A percentile compares a stretch with the other conserved stretches of the same genome.
Conservation (phyloP, 2,888 invertebrate species). For the Heliconius erato region DNA sequence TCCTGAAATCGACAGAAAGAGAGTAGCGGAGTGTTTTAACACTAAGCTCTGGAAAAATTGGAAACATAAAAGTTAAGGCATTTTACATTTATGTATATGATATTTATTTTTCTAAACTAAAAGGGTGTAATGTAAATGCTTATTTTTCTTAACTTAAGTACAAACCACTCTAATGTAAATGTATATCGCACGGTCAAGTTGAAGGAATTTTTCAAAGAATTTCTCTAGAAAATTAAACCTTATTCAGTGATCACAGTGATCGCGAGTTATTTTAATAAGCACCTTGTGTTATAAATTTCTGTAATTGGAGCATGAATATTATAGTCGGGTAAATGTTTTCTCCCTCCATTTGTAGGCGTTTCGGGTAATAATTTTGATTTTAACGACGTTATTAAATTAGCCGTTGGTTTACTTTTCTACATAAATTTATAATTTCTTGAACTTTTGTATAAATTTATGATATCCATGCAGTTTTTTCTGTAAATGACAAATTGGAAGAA, state of each 20-base stretch:
- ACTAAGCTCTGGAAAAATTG: too few species aligned
- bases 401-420: slow-evolving; percentile 40
- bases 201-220: slow-evolving; percentile 10
- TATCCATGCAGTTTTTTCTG: not conserved
- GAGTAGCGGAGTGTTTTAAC: too few species aligned
- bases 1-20: too few species aligned
- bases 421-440: not conserved
- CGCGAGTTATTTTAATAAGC: slow-evolving; percentile 55
- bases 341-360: slow-evolving; percentile 55
- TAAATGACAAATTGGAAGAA: too few species aligned
- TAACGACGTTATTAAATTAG: slow-evolving; percentile 58
- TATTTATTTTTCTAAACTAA: too few species aligned
- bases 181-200: not conserved
- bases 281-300: slow-evolving; percentile 59
- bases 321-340: slow-evolving; percentile 57
- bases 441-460: not conserved
- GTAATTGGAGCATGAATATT: slow-evolving; percentile 67
- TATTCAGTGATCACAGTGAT: slow-evolving; percentile 40
- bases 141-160: too few species aligned
- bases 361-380: slow-evolving; percentile 58
- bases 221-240: slow-evolving; percentile 33
- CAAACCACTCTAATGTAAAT: not conserved
- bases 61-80: too few species aligned
- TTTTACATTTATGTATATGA: too few species aligned
- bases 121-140: too few species aligned